Conservation (phyloP, 2,888 invertebrate species). For the Onthophagus sagittarius region DNA sequence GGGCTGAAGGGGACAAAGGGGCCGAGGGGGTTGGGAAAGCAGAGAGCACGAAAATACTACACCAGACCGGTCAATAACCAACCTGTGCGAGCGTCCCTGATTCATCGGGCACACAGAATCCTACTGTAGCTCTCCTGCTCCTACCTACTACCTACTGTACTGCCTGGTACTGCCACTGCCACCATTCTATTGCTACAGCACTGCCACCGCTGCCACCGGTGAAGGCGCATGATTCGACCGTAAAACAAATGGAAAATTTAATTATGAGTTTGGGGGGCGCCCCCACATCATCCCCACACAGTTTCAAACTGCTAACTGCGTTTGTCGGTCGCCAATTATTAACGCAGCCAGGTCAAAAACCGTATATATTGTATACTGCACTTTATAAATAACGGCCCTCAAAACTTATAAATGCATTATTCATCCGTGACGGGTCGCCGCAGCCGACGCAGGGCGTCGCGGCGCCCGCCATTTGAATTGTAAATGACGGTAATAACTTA, state of each 20-base stretch:
- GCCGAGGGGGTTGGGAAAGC: background rate
- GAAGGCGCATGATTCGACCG: background rate
- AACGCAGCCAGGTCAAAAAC: background rate
- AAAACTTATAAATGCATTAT: constrained; percentile 1
- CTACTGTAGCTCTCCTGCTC: background rate
- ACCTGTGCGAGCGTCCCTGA: background rate
- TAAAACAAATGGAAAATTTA: constrained; percentile 12
- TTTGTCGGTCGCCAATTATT: background rate
- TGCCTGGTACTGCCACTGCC: background rate
- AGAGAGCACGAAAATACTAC: constrained; percentile 1
- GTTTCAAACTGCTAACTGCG: background rate
- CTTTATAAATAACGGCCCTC: constrained; percentile 3
- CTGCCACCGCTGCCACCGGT: constrained; percentile 1
- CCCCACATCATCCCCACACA: background rate
- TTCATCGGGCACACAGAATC: background rate
- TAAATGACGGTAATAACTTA: background rate
- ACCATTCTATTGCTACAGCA: background rate
- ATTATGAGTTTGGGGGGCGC: constrained; percentile 2
- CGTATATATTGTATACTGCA: background rate
- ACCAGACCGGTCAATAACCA: background rate
- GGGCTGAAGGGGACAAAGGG: background rate
- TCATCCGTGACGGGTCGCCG: background rate
- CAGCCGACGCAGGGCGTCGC: background rate
- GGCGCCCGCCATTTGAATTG: background rate
- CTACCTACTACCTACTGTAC: background rate